Conservation (phyloP, 2,797 vertebrate species). For the Lagodon rhomboides region DNA sequence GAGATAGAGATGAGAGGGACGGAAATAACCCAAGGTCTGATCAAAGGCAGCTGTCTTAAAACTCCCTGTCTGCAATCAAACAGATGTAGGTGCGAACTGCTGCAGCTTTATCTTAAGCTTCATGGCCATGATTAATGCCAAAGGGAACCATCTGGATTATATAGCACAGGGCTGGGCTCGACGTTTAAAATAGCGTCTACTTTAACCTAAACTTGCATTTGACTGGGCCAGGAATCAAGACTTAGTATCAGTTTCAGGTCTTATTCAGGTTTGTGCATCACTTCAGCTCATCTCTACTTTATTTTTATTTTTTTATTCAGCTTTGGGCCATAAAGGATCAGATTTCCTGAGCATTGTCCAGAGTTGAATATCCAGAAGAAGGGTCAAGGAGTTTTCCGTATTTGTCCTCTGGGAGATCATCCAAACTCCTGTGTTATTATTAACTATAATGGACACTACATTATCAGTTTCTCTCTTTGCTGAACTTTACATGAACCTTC, state of each 20-base stretch:
- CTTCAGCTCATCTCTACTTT: neutral
- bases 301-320: neutral
- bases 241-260: neutral
- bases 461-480: neutral
- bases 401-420: constrained; percentile 25
- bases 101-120: constrained; percentile 33
- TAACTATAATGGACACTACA: constrained; percentile 6
- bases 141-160: constrained; percentile 18
- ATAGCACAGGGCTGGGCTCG: neutral
- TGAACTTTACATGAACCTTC: constrained; percentile 38
- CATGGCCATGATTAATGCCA: neutral
- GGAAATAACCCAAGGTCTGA: constrained; percentile 54
- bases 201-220: constrained; percentile 1
- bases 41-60: constrained; percentile 58
- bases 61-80: constrained; percentile 29
- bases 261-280: neutral
- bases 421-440: constrained; percentile 20
- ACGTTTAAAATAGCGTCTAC: constrained; percentile 9
- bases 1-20: constrained; percentile 35
- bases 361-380: neutral
- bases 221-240: neutral
- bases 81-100: constrained; percentile 36
- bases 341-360: neutral
- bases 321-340: neutral
- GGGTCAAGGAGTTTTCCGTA: neutral